Conservation (phyloP, 2,797 vertebrate genomes). For the Macropodus opercularis region DNA sequence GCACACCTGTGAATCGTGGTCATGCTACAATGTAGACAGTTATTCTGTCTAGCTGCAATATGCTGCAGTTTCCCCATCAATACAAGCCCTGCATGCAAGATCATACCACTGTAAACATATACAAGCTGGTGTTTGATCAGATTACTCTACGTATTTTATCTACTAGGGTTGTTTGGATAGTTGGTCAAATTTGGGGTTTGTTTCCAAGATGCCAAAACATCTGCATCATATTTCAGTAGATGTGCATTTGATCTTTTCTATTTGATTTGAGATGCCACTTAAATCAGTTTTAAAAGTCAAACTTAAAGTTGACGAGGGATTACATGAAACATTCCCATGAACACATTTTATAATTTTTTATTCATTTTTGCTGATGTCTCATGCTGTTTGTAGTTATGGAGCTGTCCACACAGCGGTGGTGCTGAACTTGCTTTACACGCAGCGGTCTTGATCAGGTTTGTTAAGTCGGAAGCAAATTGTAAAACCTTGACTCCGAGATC, state of each 20-base stretch:
- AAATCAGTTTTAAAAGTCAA: not conserved
- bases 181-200: not conserved
- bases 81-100: not conserved
- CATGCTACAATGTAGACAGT: constrained; percentile 5
- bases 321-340: no score
- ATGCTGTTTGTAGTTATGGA: not conserved
- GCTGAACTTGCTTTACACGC: constrained; percentile 14
- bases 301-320: not conserved
- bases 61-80: not conserved
- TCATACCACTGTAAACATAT: not conserved
- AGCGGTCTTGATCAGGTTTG: no score
- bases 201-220: not conserved
- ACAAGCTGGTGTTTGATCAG: not conserved
- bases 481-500: no score
- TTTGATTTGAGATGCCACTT: not conserved
- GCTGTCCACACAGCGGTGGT: constrained; percentile 22
- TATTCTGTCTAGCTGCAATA: not conserved
- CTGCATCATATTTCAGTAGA: not conserved
- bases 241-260: not conserved
- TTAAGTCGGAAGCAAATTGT: no score
- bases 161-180: not conserved
- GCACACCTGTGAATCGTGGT: constrained; percentile 27
- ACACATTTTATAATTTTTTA: no score
- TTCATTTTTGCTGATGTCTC: not conserved
- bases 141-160: not conserved